phyloP scores from a whole-genome alignment of 2,888 invertebrate genomes.

The Meteorus cinctellus region DNA sequence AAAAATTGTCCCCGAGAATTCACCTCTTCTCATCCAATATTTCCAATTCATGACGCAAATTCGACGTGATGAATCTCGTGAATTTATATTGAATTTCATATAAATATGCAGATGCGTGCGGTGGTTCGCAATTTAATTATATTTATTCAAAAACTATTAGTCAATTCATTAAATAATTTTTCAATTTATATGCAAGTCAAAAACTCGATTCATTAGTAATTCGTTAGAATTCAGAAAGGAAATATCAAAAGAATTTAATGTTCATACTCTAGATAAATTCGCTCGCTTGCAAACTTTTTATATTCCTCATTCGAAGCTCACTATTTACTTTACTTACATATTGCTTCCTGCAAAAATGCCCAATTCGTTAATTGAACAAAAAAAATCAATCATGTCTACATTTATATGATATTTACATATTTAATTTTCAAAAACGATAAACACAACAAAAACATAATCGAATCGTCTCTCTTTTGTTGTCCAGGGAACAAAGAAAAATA shows the following conservation, averaged over 20 bases:
- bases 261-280: not conserved
- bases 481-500: constrained; percentile 62
- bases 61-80: not conserved
- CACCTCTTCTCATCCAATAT: not conserved
- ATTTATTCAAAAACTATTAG: not conserved
- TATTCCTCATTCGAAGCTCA: not conserved
- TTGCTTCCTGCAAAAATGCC: not conserved
- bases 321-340: not conserved
- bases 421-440: constrained; percentile 21
- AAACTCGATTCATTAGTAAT: not conserved
- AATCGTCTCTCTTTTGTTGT: constrained; percentile 60
- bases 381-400: no score
- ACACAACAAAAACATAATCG: constrained; percentile 45
- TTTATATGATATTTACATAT: not conserved
- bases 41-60: not conserved
- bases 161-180: not conserved
- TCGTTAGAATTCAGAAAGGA: not conserved
- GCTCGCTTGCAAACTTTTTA: not conserved
- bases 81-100: not conserved
- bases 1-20: no score
- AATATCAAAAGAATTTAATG: not conserved
- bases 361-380: not conserved
- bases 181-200: not conserved
- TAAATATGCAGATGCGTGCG: not conserved
- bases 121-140: not conserved